Conservation (phyloP, 2,797 vertebrate species). For the Acanthurus leucopareius region DNA sequence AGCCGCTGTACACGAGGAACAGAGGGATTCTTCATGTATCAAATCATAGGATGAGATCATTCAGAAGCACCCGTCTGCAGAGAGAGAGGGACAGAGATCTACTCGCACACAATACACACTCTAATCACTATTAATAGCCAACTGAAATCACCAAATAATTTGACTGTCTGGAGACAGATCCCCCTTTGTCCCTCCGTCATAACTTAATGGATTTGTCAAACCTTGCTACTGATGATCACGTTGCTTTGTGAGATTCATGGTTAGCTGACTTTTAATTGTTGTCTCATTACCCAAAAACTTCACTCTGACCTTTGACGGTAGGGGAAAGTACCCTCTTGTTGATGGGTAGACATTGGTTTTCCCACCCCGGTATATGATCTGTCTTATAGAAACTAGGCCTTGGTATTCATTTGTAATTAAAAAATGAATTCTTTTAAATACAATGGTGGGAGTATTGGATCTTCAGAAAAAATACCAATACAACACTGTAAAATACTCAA, state of each 20-base stretch:
- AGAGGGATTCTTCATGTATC: conserved; percentile 73
- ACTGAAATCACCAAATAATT: conserved; percentile 70
- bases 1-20: conserved; percentile 48
- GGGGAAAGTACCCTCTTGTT: not conserved
- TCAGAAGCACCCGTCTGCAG: conserved; percentile 67
- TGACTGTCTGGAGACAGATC: conserved; percentile 47
- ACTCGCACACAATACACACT: conserved; percentile 20
- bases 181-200: conserved; percentile 38
- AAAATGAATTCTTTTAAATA: not conserved
- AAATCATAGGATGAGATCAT: conserved; percentile 82
- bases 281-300: conserved; percentile 3
- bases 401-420: not conserved
- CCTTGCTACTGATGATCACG: not conserved
- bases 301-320: conserved; percentile 24
- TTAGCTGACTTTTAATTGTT: not conserved
- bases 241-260: conserved; percentile 1
- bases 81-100: conserved; percentile 17
- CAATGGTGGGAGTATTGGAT: too few relatives aligned
- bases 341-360: not conserved
- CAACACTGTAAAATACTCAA: too few relatives aligned
- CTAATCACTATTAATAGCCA: conserved; percentile 71
- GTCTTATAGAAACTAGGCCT: not conserved
- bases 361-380: not conserved
- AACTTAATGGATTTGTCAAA: conserved; percentile 50
- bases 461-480: too few relatives aligned